Base-by-base conservation (phyloP, 1,140 invertebrate genomes). In the Drosophila arawakana region DNA sequence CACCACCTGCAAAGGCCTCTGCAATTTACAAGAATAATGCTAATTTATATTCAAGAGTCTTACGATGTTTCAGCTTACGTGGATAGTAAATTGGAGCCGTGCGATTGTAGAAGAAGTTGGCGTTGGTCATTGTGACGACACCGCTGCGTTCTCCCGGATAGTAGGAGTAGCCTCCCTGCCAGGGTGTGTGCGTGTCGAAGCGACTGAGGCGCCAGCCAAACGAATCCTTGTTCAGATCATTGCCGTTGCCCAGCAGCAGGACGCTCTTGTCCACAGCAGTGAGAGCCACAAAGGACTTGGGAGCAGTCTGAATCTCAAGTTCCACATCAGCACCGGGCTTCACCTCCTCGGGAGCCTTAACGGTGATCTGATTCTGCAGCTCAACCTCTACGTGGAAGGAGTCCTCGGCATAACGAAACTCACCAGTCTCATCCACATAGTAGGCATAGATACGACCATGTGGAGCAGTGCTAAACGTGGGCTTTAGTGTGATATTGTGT, bases 191-290 rank as follows among this genome's bases (percentile, higher is more conserved):
- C 1, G 89, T 91, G 15, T 78, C 72, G 18, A 80, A 92, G 8
- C 91, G 43, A 58, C 68, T 79, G 70, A 92, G 73, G 18, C 93
- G 73, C 86, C 86, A 93, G 7, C 85, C 78, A 4, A 93, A 85
- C 4, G 93, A 77, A 52, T 91, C 61, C 54, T 84, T 68, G 41
- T 30, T 73, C 10, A 92, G 43, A 37, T 91, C 90, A 43, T 91
- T 91, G 25, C 80, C 83, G 44, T 8, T 52, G 41, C 80, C 85
- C 9, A 98, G 93, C 2, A 97, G 85, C 0, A 97, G 86, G 0
- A 97, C 96, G 92, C 97, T 97, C 92, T 98, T 96, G 93, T 99
- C 98, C 3, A 99, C 95, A 0, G 90, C 97, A 63, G 98, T 92
- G 5, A 99, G 90, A 41, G 96, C 97, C 52, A 99, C 95, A 75